Evolutionary conservation across 2,888 invertebrate genomes (phyloP), one percentile per base, ranked within the genome.

Genomic region (Trichopoda pennipes): DNA sequence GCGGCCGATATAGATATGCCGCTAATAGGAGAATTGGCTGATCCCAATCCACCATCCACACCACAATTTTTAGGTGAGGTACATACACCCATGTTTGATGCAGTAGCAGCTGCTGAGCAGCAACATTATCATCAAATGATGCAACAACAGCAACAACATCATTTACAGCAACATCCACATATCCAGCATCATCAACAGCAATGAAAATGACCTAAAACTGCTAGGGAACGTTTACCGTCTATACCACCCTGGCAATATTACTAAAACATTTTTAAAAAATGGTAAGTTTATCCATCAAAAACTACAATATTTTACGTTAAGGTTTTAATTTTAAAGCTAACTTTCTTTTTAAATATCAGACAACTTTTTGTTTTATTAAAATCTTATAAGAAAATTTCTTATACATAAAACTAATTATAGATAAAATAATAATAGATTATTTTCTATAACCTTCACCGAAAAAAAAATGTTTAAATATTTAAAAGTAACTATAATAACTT

Each of bases 31-130:
- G 89, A 89, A 56, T 70, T 89, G 47, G 81, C 89, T 35, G 89
- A 89, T 66, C 89, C 89, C 0, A 89, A 89, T 85, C 88, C 89
- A 9, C 89, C 89, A 10, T 86, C 88, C 55, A 89, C 89, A 4
- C 89, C 89, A 6, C 89, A 89, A 74, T 89, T 89, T 81, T 81
- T 89, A 3, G 89, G 89, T 7, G 89, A 89, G 66, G 90, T 89
- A 2, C 89, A 89, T 70, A 90, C 90, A 1, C 89, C 89, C 32
- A 89, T 89, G 90, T 89, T 89, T 70, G 89, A 89, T 86, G 89
- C 90, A 0, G 88, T 88, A 42, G 88, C 89, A 38, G 89, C 88
- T 53, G 89, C 88, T 64, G 89, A 89, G 84, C 89, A 89, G 80
- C 89, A 89, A 66, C 89, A 89, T 82, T 89, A 89, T 63, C 88